A percentile compares a stretch with the other conserved stretches of the same genome.
phyloP scores from a whole-genome alignment of 2,797 vertebrate species.

The Perdix hodgsoniae region DNA sequence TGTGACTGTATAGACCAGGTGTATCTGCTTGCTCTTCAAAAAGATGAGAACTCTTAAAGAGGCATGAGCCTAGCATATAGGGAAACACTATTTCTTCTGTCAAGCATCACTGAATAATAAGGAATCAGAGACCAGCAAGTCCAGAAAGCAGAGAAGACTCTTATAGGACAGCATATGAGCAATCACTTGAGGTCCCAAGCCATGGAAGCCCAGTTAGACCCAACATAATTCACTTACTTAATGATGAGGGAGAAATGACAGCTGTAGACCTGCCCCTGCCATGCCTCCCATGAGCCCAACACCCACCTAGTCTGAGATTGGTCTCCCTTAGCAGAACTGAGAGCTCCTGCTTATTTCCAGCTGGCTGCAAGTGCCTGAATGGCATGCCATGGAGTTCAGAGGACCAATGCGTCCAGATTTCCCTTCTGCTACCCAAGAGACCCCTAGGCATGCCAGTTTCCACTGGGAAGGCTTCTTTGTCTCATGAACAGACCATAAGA shows the following conservation, averaged over 20 bases:
- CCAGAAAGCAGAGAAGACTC: background rate
- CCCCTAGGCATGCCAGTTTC: background rate
- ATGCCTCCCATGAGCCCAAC: background rate
- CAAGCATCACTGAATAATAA: background rate
- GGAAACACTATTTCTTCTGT: background rate
- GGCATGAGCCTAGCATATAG: background rate
- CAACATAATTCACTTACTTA: background rate
- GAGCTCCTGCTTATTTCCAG: background rate
- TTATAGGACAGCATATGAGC: background rate
- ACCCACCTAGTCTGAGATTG: background rate
- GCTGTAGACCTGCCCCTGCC: background rate
- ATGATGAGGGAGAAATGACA: background rate
- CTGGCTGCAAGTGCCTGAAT: background rate
- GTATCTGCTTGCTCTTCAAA: background rate
- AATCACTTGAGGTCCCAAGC: background rate
- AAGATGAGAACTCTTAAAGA: background rate
- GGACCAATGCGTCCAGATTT: background rate
- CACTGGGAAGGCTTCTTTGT: background rate
- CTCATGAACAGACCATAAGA: background rate
- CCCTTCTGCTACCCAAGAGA: background rate
- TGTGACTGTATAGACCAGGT: background rate
- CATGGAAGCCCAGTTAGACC: background rate
- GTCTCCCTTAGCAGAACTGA: background rate
- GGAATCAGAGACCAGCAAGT: background rate
- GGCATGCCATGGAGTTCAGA: background rate